phyloP scores from a whole-genome alignment of 2,888 invertebrate species.

The Sympetrum striolatum region DNA sequence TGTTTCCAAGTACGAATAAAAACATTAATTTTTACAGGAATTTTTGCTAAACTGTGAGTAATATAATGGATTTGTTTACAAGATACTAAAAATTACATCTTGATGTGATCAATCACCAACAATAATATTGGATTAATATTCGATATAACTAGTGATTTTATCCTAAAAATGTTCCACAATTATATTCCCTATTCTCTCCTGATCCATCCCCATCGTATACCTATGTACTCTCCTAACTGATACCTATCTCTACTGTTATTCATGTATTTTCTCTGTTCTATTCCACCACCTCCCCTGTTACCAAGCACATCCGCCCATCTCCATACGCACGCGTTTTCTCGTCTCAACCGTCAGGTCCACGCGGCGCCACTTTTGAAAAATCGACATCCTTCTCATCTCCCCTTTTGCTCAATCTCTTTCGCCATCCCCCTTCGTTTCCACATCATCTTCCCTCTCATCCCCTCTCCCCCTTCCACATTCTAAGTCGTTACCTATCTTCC shows the following conservation, averaged over 20 bases:
- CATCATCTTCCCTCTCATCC: background rate
- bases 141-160: too few relatives aligned
- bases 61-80: too few relatives aligned
- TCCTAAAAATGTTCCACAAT: too few relatives aligned
- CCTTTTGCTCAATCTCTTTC: conserved; percentile 22
- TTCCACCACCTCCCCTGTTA: background rate
- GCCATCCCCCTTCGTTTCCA: background rate
- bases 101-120: too few relatives aligned
- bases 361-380: conserved; percentile 38
- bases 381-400: conserved; percentile 32
- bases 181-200: too few relatives aligned
- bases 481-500: background rate
- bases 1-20: too few relatives aligned
- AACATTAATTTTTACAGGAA: too few relatives aligned
- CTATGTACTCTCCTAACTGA: too few relatives aligned
- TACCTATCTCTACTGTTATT: background rate
- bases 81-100: too few relatives aligned
- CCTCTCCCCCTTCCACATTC: background rate
- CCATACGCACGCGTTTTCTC: conserved; percentile 40
- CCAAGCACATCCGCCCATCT: background rate
- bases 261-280: background rate
- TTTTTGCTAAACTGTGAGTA: too few relatives aligned
- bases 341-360: conserved; percentile 38
- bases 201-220: background rate
- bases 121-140: too few relatives aligned